phyloP scores from a whole-genome alignment of 2,888 invertebrate species.

The Parnassius mnemosyne region DNA sequence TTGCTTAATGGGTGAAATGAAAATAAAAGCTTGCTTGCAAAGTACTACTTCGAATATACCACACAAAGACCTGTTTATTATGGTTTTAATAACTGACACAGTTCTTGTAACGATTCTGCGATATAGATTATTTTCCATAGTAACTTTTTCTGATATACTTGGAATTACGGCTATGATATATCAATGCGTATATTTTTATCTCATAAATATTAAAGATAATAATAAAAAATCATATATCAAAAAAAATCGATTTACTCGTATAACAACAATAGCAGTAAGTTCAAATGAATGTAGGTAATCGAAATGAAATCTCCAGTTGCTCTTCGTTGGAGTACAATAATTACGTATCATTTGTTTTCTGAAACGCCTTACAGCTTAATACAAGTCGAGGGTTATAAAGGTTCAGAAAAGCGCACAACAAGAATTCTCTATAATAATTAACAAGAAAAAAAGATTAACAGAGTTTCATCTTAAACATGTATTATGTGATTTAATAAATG shows the following conservation, averaged over 20 bases:
- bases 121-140: too few species aligned
- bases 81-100: too few species aligned
- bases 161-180: too few species aligned
- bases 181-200: too few species aligned
- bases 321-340: slow-evolving; percentile 56
- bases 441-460: slow-evolving; percentile 2
- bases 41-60: too few species aligned
- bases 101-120: too few species aligned
- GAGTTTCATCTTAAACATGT: neutral
- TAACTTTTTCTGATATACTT: too few species aligned
- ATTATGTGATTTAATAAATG: neutral
- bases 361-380: slow-evolving; percentile 47
- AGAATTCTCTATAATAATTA: slow-evolving; percentile 12
- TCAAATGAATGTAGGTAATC: neutral
- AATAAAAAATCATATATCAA: too few species aligned
- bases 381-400: slow-evolving; percentile 39
- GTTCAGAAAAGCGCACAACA: slow-evolving; percentile 16
- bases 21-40: too few species aligned
- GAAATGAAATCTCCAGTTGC: slow-evolving; percentile 38
- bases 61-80: too few species aligned
- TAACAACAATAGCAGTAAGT: neutral
- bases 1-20: too few species aligned
- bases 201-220: too few species aligned
- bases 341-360: slow-evolving; percentile 62
- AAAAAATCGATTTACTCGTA: neutral